A percentile compares a stretch with the other conserved stretches of the same genome.
Conservation (phyloP, 2,113 vertebrate genomes). For the Pangasianodon gigas region DNA sequence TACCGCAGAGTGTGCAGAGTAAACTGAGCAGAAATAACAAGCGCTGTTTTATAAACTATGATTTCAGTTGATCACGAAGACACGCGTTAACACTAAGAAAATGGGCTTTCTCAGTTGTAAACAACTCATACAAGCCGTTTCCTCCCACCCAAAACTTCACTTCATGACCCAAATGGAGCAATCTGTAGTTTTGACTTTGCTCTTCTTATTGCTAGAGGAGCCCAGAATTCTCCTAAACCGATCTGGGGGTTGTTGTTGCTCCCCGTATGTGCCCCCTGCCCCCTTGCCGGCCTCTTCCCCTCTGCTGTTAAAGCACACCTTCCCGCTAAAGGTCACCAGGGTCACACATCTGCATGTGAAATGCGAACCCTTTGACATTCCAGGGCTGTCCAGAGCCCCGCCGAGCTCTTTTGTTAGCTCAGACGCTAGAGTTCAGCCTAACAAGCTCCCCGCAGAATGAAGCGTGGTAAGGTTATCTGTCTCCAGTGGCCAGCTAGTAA, state of each 20-base stretch:
- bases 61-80: neutral
- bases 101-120: neutral
- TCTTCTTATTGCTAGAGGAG: neutral
- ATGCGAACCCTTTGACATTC: constrained; percentile 96
- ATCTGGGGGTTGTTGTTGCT: constrained; percentile 59
- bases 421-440: constrained; percentile 79
- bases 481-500: constrained; percentile 45
- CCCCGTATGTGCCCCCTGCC: constrained; percentile 73
- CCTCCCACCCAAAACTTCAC: neutral
- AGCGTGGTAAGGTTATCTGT: constrained; percentile 48
- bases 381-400: constrained; percentile 79
- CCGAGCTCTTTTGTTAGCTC: constrained; percentile 81
- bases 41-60: neutral
- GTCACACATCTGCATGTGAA: constrained; percentile 98
- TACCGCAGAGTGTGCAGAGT: neutral
- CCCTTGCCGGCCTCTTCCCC: constrained; percentile 64
- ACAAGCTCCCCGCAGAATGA: constrained; percentile 76
- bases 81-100: neutral
- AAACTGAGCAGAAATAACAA: constrained; percentile 15
- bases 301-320: constrained; percentile 79
- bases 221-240: neutral
- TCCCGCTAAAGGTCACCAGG: constrained; percentile 81
- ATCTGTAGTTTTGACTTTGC: neutral
- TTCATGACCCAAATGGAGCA: neutral
- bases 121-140: neutral